Percentiles rank a stretch among this genome's conserved stretches.
Evolutionary conservation across 2,797 vertebrate genomes (phyloP).

Genomic region (Mus caroli): DNA sequence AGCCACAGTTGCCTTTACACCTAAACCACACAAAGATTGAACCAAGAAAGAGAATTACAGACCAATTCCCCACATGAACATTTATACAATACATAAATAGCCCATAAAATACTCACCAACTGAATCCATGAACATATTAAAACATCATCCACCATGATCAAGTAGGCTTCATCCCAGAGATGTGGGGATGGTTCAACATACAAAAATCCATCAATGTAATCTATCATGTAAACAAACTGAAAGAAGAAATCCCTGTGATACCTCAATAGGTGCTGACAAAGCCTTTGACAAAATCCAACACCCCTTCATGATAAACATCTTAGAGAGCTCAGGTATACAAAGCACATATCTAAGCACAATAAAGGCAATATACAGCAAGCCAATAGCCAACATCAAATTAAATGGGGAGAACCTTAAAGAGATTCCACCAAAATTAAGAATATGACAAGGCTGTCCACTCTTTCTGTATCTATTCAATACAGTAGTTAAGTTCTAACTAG

Average conservation of each 20-base stretch:
- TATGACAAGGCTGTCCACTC: neutral
- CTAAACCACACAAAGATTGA: neutral
- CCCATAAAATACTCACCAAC: neutral
- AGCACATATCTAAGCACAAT: neutral
- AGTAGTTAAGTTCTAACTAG: neutral
- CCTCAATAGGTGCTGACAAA: neutral
- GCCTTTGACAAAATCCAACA: neutral
- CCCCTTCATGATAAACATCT: neutral
- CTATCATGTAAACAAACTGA: neutral
- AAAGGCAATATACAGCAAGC: neutral
- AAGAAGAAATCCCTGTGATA: neutral
- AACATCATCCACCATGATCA: neutral
- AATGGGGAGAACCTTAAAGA: neutral
- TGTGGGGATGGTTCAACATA: neutral
- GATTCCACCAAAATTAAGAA: neutral
- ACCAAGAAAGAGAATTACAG: neutral
- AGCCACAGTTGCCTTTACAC: neutral
- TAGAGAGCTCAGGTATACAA: neutral
- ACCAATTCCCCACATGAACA: neutral
- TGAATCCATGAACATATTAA: neutral
- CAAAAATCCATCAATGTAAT: neutral
- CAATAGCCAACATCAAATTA: neutral
- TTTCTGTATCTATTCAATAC: neutral
- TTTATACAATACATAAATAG: neutral
- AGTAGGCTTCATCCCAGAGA: neutral